phyloP scores from a whole-genome alignment of 2,797 vertebrate genomes.

The Sarcophilus harrisii region DNA sequence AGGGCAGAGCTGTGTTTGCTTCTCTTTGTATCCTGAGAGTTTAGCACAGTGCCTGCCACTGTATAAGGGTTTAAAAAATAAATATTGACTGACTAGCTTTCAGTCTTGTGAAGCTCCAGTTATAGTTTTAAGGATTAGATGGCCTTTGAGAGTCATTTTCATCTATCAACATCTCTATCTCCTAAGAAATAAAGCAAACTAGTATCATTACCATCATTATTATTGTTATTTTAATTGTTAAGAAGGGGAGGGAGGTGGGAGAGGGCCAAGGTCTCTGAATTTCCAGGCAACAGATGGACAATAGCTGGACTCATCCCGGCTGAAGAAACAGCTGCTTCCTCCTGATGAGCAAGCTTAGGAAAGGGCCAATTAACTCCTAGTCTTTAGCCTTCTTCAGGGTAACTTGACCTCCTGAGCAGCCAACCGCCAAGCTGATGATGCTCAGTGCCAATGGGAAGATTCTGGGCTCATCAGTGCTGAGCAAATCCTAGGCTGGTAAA shows the following conservation, averaged over 20 bases:
- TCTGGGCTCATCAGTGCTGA: background rate
- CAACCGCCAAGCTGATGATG: background rate
- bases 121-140: background rate
- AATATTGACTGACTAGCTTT: background rate
- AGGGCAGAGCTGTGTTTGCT: background rate
- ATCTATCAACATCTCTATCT: constrained; percentile 16
- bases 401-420: background rate
- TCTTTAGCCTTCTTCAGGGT: background rate
- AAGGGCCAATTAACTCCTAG: background rate
- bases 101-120: background rate
- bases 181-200: background rate
- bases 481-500: background rate
- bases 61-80: background rate
- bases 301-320: constrained; percentile 7
- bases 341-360: constrained; percentile 9
- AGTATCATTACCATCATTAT: too few relatives aligned
- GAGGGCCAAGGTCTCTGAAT: constrained; percentile 33
- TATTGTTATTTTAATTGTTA: background rate
- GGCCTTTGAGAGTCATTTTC: background rate
- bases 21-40: background rate
- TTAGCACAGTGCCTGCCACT: too few relatives aligned
- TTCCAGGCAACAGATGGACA: constrained; percentile 43
- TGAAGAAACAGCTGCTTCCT: constrained; percentile 18
- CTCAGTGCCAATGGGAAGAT: background rate
- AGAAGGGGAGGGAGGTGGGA: background rate